These are phyloP conservation scores for Zaprionus capensis DNA, from an alignment of 1,140 invertebrate species.

Conservation along the genomic window DNA sequence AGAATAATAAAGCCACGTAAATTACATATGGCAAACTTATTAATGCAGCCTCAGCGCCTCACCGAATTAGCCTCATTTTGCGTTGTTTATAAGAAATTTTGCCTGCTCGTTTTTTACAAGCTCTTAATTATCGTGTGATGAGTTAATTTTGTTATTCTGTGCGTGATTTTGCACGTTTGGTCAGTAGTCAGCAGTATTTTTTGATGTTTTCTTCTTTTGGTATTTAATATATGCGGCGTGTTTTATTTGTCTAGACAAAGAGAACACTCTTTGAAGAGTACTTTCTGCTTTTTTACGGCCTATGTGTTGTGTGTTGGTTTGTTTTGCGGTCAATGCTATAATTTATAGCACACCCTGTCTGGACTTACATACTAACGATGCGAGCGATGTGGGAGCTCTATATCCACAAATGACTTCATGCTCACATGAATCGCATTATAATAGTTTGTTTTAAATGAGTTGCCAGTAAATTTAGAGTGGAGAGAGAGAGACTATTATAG, in stretches of 20 bases:
- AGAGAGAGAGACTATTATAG: neutral
- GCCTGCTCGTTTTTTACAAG: slow-evolving; percentile 2
- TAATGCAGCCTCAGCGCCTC: slow-evolving; percentile 5
- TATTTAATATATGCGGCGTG: slow-evolving; percentile 28
- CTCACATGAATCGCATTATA: neutral
- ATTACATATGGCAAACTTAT: slow-evolving; percentile 3
- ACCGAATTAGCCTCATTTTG: slow-evolving; percentile 34
- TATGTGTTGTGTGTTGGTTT: slow-evolving; percentile 20
- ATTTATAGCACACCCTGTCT: slow-evolving; percentile 22
- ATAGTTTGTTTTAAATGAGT: neutral
- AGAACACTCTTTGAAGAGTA: slow-evolving; percentile 12
- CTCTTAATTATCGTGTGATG: slow-evolving; percentile 51
- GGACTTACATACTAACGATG: neutral
- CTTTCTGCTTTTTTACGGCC: slow-evolving; percentile 4
- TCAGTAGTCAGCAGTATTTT: slow-evolving; percentile 11
- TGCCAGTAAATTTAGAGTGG: neutral
- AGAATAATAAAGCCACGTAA: neutral
- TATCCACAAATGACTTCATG: slow-evolving; percentile 1
- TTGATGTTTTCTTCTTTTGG: neutral
- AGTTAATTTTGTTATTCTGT: slow-evolving; percentile 43
- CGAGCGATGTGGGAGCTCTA: slow-evolving; percentile 6
- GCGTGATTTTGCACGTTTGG: slow-evolving; percentile 49
- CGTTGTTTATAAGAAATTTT: slow-evolving; percentile 24
- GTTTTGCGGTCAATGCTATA: slow-evolving; percentile 45
- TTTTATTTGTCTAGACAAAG: slow-evolving; percentile 42